Evolutionary conservation across 2,113 vertebrate genomes (phyloP), one percentile per base, ranked within the genome.

Genomic region (Amphilophus citrinellus): DNA sequence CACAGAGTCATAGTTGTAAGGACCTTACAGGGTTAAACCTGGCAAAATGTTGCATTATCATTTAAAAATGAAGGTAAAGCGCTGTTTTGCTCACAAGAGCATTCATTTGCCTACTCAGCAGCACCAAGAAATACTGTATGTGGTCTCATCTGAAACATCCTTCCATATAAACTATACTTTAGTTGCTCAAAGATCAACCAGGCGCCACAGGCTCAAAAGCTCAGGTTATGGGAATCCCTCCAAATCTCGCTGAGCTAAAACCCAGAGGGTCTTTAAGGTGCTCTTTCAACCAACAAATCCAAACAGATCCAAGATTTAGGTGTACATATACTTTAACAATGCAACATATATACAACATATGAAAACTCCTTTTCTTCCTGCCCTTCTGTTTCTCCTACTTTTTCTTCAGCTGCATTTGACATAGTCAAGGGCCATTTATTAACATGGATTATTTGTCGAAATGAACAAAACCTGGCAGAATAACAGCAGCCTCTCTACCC

Each of bases 401-500:
- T 83, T 79, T 77, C 80, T 80, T 50, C 4, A 13, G 82, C 83
- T 68, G 47, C 77, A 60, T 68, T 56, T 77, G 83, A 87, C 79
- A 59, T 88, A 84, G 80, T 87, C 81, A 59, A 63, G 35, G 82
- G 68, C 61, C 87, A 89, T 88, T 90, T 92, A 92, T 92, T 91
- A 89, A 87, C 87, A 84, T 89, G 85, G 90, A 91, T 91, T 89
- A 84, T 59, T 76, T 86, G 82, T 92, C 62, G 2, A 83, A 85
- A 63, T 27, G 73, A 79, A 77, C 87, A 80, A 80, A 85, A 78
- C 62, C 80, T 76, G 68, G 65, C 86, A 87, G 82, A 79, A 79
- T 71, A 86, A 39, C 77, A 80, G 42, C 53, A 3, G 77, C 9
- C 44, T 11, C 57, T 75, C 50, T 30, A 71, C 59, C 10, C 6